Percentiles rank a stretch among this genome's conserved stretches.
phyloP scores from a whole-genome alignment of 1,140 invertebrate species.

The Neocloeon triangulifer region DNA sequence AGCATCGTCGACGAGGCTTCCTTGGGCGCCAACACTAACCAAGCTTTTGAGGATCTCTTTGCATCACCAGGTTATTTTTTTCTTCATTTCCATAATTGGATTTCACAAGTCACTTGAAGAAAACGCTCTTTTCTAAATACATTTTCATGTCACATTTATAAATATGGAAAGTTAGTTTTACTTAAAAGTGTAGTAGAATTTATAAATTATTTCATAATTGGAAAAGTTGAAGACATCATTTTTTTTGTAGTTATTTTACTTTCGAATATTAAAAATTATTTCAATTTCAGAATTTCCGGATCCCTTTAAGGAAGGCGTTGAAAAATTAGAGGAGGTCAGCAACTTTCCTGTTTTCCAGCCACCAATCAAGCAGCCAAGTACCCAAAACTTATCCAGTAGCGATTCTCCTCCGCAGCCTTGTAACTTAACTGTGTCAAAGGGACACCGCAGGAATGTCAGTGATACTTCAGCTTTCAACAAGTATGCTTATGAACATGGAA shows the following conservation, averaged over 20 bases:
- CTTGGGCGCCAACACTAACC: conserved; percentile 12
- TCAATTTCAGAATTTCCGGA: conserved; percentile 19
- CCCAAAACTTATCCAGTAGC: conserved; percentile 20
- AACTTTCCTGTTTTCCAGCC: conserved; percentile 10
- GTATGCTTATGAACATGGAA: conserved; percentile 25
- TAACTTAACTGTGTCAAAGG: background rate
- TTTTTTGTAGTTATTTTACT: background rate
- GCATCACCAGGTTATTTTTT: conserved; percentile 18
- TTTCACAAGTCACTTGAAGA: background rate
- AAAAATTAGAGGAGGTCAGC: background rate
- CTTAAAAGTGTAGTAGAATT: background rate
- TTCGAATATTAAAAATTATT: conserved; percentile 1
- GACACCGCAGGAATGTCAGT: conserved; percentile 58
- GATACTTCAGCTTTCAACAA: conserved; percentile 72
- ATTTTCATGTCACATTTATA: background rate
- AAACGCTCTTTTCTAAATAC: background rate
- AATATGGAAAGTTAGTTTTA: background rate
- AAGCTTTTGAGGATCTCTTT: conserved; percentile 22
- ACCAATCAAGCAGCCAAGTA: conserved; percentile 16
- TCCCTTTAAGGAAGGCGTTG: conserved; percentile 21
- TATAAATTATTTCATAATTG: background rate
- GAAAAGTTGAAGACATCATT: background rate
- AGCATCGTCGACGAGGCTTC: too few relatives aligned
- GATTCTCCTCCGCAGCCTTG: conserved; percentile 1
- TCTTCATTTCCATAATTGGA: conserved; percentile 6